phyloP scores from a whole-genome alignment of 2,888 invertebrate species.

The Masnerella sp. region DNA sequence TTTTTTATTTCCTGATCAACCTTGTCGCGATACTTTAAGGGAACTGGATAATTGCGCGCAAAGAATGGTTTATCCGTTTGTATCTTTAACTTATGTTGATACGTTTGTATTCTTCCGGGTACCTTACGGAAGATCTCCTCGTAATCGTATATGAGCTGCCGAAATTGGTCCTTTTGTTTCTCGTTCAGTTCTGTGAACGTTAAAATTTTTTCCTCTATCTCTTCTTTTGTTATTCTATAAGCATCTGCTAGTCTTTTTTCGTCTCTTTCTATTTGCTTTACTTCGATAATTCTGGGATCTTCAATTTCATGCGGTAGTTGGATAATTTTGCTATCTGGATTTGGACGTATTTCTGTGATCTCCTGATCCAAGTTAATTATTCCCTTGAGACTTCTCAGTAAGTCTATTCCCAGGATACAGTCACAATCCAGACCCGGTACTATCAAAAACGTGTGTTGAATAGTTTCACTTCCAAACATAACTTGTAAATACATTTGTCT shows the following conservation, averaged over 20 bases:
- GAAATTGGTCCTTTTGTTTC: too few species aligned
- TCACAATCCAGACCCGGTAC: not conserved
- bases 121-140: not conserved
- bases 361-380: not conserved
- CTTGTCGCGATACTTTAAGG: not conserved
- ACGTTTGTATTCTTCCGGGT: not conserved
- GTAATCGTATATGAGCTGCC: not conserved
- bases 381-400: not conserved
- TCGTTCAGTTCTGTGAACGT: too few species aligned
- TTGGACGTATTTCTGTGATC: not conserved
- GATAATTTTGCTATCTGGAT: too few species aligned
- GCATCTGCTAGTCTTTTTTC: not conserved
- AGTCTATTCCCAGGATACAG: not conserved
- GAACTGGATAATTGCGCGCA: not conserved
- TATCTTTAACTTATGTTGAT: not conserved
- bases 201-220: not conserved
- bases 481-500: conserved; percentile 1
- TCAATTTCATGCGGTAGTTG: too few species aligned
- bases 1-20: not conserved
- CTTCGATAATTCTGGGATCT: too few species aligned
- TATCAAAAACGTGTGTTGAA: not conserved
- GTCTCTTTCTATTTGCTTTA: too few species aligned
- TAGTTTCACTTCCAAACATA: not conserved
- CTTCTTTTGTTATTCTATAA: not conserved
- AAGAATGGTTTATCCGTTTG: not conserved